A percentile compares a stretch with the other conserved stretches of the same genome.
phyloP scores from a whole-genome alignment of 2,888 invertebrate species.

The Mythimna impura region DNA sequence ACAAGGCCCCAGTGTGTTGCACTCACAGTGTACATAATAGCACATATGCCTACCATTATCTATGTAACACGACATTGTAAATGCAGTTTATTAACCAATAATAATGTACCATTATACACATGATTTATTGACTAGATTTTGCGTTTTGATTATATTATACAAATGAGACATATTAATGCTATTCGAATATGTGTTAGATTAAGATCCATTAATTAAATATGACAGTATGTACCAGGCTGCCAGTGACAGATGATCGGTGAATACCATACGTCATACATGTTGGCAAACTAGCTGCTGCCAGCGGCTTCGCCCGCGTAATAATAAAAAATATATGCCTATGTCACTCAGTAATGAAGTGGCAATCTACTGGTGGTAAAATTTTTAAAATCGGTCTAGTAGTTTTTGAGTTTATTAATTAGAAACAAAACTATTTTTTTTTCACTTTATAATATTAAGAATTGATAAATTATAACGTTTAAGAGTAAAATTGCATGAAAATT shows the following conservation, averaged over 20 bases:
- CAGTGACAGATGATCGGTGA: constrained; percentile 22
- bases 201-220: constrained; percentile 42
- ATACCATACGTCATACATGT: not conserved
- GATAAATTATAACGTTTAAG: not conserved
- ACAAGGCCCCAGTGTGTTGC: constrained; percentile 40
- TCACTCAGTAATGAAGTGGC: too few relatives aligned
- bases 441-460: too few relatives aligned
- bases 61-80: constrained; percentile 47
- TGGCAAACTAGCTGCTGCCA: not conserved
- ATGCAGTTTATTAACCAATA: constrained; percentile 45
- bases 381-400: too few relatives aligned
- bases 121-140: constrained; percentile 55
- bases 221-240: constrained; percentile 29
- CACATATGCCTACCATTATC: constrained; percentile 24
- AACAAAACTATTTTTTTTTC: too few relatives aligned
- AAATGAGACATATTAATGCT: constrained; percentile 42
- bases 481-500: constrained; percentile 22
- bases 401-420: too few relatives aligned
- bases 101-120: constrained; percentile 36
- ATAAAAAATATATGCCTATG: too few relatives aligned
- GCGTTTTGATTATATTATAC: constrained; percentile 53
- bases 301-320: not conserved
- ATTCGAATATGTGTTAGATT: constrained; percentile 46
- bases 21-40: constrained; percentile 12
- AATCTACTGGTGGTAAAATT: too few relatives aligned